Evolutionary conservation across 2,888 invertebrate species (phyloP).

Genomic region (Melieria picta): DNA sequence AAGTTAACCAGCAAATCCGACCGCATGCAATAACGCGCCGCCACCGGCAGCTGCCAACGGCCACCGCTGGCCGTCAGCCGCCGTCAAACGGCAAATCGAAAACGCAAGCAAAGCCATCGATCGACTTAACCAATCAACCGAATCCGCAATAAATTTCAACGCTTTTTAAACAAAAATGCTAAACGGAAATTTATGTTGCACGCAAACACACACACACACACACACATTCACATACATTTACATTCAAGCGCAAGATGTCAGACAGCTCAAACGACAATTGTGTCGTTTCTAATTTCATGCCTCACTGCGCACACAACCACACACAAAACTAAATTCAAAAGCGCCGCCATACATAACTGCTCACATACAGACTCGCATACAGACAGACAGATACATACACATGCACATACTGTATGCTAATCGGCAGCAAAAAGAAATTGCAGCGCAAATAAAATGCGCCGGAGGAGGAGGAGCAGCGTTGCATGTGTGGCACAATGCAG

Average conservation of each 20-base stretch:
- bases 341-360: constrained; percentile 16
- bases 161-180: constrained; percentile 40
- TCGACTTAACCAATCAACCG: constrained; percentile 47
- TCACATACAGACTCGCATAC: neutral
- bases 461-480: too few species aligned
- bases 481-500: constrained; percentile 18
- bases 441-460: too few species aligned
- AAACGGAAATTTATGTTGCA: constrained; percentile 35
- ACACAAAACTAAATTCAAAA: constrained; percentile 15
- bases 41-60: constrained; percentile 33
- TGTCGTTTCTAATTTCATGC: constrained; percentile 49
- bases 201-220: constrained; percentile 22
- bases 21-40: constrained; percentile 43
- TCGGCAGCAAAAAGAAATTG: too few species aligned
- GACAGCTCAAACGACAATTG: constrained; percentile 44
- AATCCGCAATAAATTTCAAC: constrained; percentile 49
- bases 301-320: constrained; percentile 34
- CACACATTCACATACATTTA: constrained; percentile 9
- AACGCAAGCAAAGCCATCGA: constrained; percentile 24
- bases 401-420: too few species aligned
- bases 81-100: constrained; percentile 19
- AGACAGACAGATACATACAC: constrained; percentile 1
- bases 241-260: constrained; percentile 19
- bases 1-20: constrained; percentile 45
- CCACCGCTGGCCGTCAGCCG: neutral